A percentile compares a stretch with the other conserved stretches of the same genome.
Evolutionary conservation across 2,888 invertebrate species (phyloP).

Genomic region (Ischnus inquisitorius): DNA sequence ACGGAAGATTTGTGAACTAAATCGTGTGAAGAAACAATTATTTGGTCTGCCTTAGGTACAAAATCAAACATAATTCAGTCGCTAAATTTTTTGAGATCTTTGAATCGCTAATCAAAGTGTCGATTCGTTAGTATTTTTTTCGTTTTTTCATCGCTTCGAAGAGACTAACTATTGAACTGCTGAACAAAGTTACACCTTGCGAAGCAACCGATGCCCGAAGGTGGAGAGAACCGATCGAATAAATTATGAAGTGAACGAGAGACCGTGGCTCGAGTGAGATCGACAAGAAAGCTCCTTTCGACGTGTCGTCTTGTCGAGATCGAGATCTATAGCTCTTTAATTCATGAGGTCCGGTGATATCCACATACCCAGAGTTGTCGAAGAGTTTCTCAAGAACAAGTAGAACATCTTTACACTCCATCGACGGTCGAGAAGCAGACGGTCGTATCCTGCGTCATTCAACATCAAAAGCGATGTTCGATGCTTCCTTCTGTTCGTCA

Average conservation of each 20-base stretch:
- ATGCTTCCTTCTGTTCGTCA: too few species aligned
- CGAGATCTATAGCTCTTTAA: conserved; percentile 77
- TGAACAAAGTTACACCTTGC: conserved; percentile 8
- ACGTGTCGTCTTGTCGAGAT: conserved; percentile 78
- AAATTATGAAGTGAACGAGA: conserved; percentile 61
- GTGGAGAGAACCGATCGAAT: conserved; percentile 4
- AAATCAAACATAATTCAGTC: neutral
- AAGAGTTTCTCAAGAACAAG: conserved; percentile 42
- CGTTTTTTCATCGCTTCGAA: neutral
- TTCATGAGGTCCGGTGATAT: conserved; percentile 77
- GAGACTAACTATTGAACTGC: neutral
- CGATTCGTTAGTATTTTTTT: neutral
- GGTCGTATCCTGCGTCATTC: neutral
- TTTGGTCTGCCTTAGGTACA: too few species aligned
- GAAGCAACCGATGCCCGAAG: neutral
- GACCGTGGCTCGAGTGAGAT: neutral
- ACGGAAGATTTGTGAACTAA: too few species aligned
- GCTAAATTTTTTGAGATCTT: neutral
- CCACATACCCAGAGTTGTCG: conserved; percentile 16
- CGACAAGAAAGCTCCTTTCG: conserved; percentile 74
- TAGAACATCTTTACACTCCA: conserved; percentile 15
- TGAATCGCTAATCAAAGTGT: neutral
- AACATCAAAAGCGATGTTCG: too few species aligned
- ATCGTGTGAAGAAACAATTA: too few species aligned
- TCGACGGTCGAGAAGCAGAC: conserved; percentile 28